Evolutionary conservation across 2,888 invertebrate genomes (phyloP).

Genomic region (Megamerina dolium): DNA sequence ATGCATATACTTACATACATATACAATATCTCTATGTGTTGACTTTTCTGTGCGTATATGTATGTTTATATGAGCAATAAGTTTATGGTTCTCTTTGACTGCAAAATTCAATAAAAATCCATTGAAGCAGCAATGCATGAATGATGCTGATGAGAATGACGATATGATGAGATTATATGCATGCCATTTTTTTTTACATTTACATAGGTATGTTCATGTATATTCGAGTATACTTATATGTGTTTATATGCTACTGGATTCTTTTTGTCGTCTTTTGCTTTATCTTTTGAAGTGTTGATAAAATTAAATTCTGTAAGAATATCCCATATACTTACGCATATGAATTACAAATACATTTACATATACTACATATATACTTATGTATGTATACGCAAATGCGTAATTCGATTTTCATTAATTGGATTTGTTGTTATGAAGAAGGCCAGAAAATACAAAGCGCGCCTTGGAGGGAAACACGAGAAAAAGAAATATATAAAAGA

Average conservation of each 20-base stretch:
- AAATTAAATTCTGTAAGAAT: conserved; percentile 7
- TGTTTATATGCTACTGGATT: no score
- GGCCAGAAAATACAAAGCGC: not conserved
- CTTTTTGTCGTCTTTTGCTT: no score
- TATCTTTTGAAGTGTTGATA: conserved; percentile 11
- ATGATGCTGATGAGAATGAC: no score
- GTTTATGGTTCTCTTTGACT: no score
- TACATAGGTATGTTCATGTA: no score
- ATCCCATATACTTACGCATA: no score
- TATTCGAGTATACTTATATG: not conserved
- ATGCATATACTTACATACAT: not conserved
- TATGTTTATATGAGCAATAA: not conserved
- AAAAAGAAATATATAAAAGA: not conserved
- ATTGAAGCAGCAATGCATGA: conserved; percentile 9
- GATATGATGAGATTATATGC: no score
- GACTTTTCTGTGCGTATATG: not conserved
- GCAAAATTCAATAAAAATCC: conserved; percentile 12
- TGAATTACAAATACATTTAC: not conserved
- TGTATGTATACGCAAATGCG: not conserved
- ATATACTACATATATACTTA: not conserved
- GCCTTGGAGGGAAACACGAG: no score
- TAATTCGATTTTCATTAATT: conserved; percentile 15
- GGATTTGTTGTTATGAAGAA: conserved; percentile 5
- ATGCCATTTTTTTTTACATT: no score
- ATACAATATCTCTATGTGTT: no score